Base-by-base conservation (phyloP, 2,113 vertebrate species). In the Hipposideros armiger region DNA sequence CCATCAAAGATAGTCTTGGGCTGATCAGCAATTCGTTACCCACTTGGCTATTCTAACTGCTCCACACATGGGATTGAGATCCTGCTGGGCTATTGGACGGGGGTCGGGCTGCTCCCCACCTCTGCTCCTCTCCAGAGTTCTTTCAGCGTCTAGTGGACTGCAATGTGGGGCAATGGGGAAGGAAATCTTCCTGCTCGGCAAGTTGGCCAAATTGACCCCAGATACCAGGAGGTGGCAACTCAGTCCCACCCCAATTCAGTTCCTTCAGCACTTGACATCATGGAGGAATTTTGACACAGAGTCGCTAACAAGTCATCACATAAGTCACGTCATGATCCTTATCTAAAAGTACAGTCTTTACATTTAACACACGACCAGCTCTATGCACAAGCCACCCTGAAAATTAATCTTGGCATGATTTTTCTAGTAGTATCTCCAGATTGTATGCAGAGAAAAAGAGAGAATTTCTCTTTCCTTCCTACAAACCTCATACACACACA, bases 261-360 rank as follows among this genome's bases (percentile, higher is more conserved):
- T 16, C 28, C 70, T 28, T 8, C 36, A 3, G 16, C 3, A 5
- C 9, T 1, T 8, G 26, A 72, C 36, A 14, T 15, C 28, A 36
- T 14, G 4, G 0, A 22, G 7, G 47, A 52, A 45, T 36, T 32
- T 14, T 0, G 0, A 13, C 36, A 2, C 2, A 0, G 36, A 47
- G 40, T 17, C n/a, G 14, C 8, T 7, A 66, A 26, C 2, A 4
- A 36, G 10, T 1, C 5, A 17, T 13, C 20, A 69, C 10, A 1
- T 0, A 5, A 13, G 30, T 36, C 36, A 3, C 17, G 2, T 3
- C 10, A 3, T 32, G 50, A 14, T 47, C 52, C 11, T 28, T 4
- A 13, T 42, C 36, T 42, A 22, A 72, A 74, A 73, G 73, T 2
- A 3, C 30, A 47, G 0, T 52, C 56, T 45, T 28, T 26, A 0